These are phyloP conservation scores for Protobothrops flavoviridis DNA, from an alignment of 2,113 vertebrate species.

Conservation along the genomic window DNA sequence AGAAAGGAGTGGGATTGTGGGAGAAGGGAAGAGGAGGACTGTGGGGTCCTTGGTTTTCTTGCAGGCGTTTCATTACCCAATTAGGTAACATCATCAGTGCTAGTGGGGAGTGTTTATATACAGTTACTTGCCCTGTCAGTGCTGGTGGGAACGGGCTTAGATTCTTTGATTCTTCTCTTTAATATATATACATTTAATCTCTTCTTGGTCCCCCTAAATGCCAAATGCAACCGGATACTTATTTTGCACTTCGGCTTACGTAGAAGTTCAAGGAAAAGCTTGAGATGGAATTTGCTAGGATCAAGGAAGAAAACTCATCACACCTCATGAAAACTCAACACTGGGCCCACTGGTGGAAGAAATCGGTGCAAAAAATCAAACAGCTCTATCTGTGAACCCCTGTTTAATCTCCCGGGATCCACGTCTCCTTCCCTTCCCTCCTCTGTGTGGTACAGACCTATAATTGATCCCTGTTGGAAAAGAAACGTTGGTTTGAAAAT, in stretches of 20 bases:
- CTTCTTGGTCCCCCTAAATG: not conserved
- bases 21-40: too few species aligned
- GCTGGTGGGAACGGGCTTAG: too few species aligned
- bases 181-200: too few species aligned
- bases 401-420: not conserved
- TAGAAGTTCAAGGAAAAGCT: conserved; percentile 59
- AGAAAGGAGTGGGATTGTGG: too few species aligned
- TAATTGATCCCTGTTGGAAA: not conserved
- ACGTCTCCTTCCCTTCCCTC: not conserved
- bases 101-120: too few species aligned
- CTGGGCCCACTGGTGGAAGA: conserved; percentile 63
- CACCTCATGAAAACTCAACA: conserved; percentile 34
- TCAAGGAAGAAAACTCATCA: conserved; percentile 43
- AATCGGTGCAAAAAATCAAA: conserved; percentile 61
- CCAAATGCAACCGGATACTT: not conserved
- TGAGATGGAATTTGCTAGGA: conserved; percentile 44
- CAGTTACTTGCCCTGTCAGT: too few species aligned
- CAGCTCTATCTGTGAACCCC: conserved; percentile 45
- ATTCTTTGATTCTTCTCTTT: not conserved
- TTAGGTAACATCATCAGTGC: too few species aligned
- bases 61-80: too few species aligned
- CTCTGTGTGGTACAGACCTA: not conserved
- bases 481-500: not conserved
- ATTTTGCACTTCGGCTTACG: not conserved
- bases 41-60: too few species aligned